These are phyloP conservation scores for Patella pellucida DNA, from an alignment of 2,888 invertebrate species.

Conservation along the genomic window DNA sequence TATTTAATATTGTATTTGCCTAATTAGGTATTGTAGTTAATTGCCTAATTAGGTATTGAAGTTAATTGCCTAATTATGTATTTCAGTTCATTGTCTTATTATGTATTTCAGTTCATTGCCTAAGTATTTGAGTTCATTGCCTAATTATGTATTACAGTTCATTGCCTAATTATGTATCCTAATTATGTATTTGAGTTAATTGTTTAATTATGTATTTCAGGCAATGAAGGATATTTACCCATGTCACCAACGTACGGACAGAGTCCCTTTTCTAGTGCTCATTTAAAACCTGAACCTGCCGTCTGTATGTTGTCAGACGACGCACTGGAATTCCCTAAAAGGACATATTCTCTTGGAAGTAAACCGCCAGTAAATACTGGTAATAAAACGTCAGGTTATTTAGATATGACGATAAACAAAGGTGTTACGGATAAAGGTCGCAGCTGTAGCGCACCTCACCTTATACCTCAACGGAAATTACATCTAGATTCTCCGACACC, in stretches of 20 bases:
- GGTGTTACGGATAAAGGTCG: conserved; percentile 71
- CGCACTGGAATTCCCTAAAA: conserved; percentile 74
- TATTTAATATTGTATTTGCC: too few relatives aligned
- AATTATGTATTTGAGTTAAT: too few relatives aligned
- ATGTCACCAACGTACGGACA: conserved; percentile 50
- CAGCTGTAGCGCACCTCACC: conserved; percentile 80
- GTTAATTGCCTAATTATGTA: too few relatives aligned
- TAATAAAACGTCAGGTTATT: conserved; percentile 40
- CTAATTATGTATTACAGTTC: too few relatives aligned
- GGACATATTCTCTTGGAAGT: conserved; percentile 89
- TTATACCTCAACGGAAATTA: conserved; percentile 65
- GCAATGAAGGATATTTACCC: conserved; percentile 70
- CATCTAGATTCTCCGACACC: conserved; percentile 32
- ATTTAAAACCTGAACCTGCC: conserved; percentile 84
- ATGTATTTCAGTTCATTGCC: too few relatives aligned
- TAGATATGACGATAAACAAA: conserved; percentile 48
- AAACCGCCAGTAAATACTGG: conserved; percentile 73
- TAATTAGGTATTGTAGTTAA: too few relatives aligned
- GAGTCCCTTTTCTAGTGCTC: conserved; percentile 41
- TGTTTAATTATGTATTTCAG: conserved; percentile 69
- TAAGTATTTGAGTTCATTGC: too few relatives aligned
- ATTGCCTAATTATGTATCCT: too few relatives aligned
- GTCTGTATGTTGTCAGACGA: conserved; percentile 76
- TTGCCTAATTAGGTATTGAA: too few relatives aligned
- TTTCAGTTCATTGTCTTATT: too few relatives aligned